Conservation (phyloP, 2,113 vertebrate species). For the Corythoichthys haematopterus region DNA sequence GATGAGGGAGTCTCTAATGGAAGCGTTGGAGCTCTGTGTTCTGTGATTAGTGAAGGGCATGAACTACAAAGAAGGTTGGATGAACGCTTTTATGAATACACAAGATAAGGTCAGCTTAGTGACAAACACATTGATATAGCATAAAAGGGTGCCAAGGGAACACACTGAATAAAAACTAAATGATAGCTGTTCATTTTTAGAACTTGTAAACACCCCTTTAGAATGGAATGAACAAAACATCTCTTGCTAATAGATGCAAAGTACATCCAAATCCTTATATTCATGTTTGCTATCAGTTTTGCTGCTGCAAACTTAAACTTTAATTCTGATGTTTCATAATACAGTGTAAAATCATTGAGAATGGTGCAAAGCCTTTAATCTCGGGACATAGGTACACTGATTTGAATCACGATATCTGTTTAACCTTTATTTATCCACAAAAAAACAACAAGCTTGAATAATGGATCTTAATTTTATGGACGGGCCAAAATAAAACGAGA, state of each 20-base stretch:
- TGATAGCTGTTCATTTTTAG: background rate
- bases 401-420: background rate
- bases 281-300: background rate
- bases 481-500: no score
- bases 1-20: slow-evolving; percentile 31
- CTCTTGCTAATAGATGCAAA: background rate
- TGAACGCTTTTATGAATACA: slow-evolving; percentile 52
- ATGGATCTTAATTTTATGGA: no score
- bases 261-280: background rate
- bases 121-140: slow-evolving; percentile 42
- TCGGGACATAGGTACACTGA: background rate
- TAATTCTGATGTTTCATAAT: background rate
- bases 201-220: background rate
- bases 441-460: no score
- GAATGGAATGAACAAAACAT: background rate
- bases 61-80: slow-evolving; percentile 42
- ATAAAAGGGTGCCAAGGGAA: slow-evolving; percentile 29
- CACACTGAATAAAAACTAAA: slow-evolving; percentile 10
- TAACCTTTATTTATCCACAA: no score
- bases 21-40: slow-evolving; percentile 23
- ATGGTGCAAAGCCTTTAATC: background rate
- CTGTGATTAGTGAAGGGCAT: slow-evolving; percentile 38
- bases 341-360: no score
- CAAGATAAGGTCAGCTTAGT: slow-evolving; percentile 52
- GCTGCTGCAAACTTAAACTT: background rate